Conservation (phyloP, 2,797 vertebrate genomes). For the Momotus momota region DNA sequence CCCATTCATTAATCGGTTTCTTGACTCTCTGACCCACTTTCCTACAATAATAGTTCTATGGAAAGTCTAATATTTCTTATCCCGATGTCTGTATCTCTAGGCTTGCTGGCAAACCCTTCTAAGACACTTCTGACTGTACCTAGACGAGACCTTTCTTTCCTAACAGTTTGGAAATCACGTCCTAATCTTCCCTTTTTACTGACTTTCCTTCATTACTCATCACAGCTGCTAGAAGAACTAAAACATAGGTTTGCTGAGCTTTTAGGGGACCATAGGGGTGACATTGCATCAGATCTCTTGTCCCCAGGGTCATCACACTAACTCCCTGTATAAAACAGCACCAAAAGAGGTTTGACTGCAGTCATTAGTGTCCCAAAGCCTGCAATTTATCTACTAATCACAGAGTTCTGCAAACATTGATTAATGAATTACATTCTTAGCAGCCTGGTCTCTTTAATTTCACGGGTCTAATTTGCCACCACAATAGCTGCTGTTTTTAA, state of each 20-base stretch:
- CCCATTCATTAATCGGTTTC: conserved; percentile 73
- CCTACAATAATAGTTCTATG: conserved; percentile 77
- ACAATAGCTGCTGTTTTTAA: not conserved
- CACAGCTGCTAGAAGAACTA: not conserved
- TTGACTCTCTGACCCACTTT: conserved; percentile 78
- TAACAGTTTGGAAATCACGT: not conserved
- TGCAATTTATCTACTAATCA: not conserved
- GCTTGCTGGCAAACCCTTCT: conserved; percentile 17
- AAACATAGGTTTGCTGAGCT: not conserved
- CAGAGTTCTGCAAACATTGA: not conserved
- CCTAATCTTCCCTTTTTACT: not conserved
- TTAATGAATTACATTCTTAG: conserved; percentile 11
- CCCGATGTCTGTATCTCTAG: conserved; percentile 21
- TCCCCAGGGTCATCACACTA: not conserved
- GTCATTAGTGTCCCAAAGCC: not conserved
- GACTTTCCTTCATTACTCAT: not conserved
- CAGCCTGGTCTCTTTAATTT: conserved; percentile 5
- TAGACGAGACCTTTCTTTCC: not conserved
- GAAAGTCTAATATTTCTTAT: conserved; percentile 74
- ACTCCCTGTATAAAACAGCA: not conserved
- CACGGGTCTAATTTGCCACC: not conserved
- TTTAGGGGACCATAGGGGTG: not conserved
- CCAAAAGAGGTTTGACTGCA: not conserved
- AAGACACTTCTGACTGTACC: not conserved
- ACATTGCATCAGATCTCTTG: not conserved